These are phyloP conservation scores for Dinomys branickii DNA, from an alignment of 2,113 vertebrate genomes.

Conservation along the genomic window DNA sequence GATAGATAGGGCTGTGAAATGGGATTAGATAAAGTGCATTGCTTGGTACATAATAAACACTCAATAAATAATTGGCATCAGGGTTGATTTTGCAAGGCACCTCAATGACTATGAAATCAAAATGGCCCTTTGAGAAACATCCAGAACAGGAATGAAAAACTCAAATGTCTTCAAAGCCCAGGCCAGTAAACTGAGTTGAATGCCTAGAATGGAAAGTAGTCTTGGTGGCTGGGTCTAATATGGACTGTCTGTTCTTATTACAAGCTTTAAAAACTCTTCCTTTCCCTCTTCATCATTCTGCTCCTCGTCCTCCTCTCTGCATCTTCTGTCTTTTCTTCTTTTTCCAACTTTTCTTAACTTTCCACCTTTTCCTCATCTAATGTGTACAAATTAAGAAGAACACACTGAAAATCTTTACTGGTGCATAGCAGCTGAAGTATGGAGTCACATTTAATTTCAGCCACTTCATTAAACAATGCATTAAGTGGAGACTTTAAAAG, in stretches of 20 bases:
- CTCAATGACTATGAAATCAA: background rate
- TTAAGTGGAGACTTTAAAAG: background rate
- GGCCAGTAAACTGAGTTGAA: background rate
- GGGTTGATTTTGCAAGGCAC: background rate
- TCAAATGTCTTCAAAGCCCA: background rate
- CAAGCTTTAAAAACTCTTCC: background rate
- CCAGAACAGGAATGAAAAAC: background rate
- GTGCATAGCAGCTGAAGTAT: background rate
- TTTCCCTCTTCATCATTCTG: too few species aligned
- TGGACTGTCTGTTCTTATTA: background rate
- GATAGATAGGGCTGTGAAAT: background rate
- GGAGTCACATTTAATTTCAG: background rate
- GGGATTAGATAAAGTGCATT: background rate
- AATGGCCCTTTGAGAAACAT: background rate
- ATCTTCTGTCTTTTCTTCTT: background rate
- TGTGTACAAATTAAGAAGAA: background rate
- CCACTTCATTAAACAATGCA: background rate
- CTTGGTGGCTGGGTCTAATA: fast-evolving
- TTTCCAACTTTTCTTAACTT: background rate
- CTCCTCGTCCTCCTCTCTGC: background rate
- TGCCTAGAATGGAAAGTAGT: background rate
- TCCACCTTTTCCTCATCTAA: background rate
- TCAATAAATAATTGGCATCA: background rate
- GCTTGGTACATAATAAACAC: background rate
- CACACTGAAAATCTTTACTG: background rate